phyloP scores from a whole-genome alignment of 2,797 vertebrate species.

The Channallabes apus region DNA sequence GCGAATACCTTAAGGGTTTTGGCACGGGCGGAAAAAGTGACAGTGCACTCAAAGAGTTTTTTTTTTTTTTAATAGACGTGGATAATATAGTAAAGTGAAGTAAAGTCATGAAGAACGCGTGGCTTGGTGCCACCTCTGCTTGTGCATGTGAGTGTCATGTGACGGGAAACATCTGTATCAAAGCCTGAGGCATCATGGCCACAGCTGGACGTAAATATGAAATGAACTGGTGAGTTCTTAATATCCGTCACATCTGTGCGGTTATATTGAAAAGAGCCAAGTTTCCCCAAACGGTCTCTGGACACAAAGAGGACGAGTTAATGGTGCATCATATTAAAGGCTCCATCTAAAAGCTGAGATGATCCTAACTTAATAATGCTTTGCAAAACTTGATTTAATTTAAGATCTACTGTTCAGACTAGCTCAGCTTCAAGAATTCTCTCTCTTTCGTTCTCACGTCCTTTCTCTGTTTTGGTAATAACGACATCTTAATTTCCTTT shows the following conservation, averaged over 20 bases:
- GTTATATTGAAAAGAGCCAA: not conserved
- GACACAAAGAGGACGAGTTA: too few relatives aligned
- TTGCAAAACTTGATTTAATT: not conserved
- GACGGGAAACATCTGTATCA: slow-evolving; percentile 54
- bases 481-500: slow-evolving; percentile 7
- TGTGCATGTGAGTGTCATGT: slow-evolving; percentile 6
- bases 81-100: not conserved
- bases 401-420: not conserved
- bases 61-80: not conserved
- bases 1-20: not conserved
- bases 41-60: not conserved
- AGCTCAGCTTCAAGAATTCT: not conserved
- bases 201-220: slow-evolving; percentile 43
- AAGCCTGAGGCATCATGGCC: slow-evolving; percentile 51
- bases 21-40: not conserved
- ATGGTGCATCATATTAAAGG: too few relatives aligned
- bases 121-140: not conserved
- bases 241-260: slow-evolving; percentile 19
- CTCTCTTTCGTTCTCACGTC: not conserved
- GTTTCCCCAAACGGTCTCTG: not conserved
- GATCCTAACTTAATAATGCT: not conserved
- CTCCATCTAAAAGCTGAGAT: not conserved
- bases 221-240: not conserved
- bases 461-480: not conserved
- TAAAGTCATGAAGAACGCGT: not conserved